Evolutionary conservation across 2,797 vertebrate genomes (phyloP).

Genomic region (Sus cebifrons): DNA sequence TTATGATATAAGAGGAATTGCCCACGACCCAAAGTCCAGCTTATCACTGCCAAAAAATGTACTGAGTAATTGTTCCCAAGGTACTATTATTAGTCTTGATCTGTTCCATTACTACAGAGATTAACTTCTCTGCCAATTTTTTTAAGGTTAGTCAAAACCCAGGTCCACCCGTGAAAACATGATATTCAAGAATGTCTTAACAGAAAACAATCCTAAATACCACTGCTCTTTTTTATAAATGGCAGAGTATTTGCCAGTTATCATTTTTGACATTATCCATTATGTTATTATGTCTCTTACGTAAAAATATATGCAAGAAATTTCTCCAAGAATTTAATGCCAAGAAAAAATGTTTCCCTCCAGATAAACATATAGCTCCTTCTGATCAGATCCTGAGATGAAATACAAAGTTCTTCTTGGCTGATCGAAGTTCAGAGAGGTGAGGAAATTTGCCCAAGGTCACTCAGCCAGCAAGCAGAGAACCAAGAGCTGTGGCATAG

Average conservation of each 20-base stretch:
- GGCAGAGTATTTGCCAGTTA: background rate
- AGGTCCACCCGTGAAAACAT: background rate
- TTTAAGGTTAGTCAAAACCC: conserved; percentile 69
- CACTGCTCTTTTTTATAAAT: background rate
- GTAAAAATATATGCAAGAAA: background rate
- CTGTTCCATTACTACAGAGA: conserved; percentile 62
- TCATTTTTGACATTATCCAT: background rate
- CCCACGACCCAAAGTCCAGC: conserved; percentile 30
- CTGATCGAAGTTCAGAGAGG: too few relatives aligned
- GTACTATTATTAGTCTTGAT: conserved; percentile 59
- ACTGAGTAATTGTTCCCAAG: conserved; percentile 62
- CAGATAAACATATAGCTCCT: background rate
- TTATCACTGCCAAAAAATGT: conserved; percentile 64
- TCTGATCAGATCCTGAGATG: conserved; percentile 3
- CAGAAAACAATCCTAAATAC: conserved; percentile 43
- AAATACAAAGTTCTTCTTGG: background rate
- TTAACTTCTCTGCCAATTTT: conserved; percentile 61
- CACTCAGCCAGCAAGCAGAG: too few relatives aligned
- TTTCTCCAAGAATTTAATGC: background rate
- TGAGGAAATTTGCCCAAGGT: too few relatives aligned
- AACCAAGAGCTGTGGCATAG: too few relatives aligned
- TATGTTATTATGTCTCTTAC: background rate
- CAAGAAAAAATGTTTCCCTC: conserved; percentile 27
- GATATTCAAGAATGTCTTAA: background rate
- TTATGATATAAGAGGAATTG: conserved; percentile 22